A percentile compares a stretch with the other conserved stretches of the same genome.
phyloP scores from a whole-genome alignment of 2,113 vertebrate species.

The Ibidorhyncha struthersii region DNA sequence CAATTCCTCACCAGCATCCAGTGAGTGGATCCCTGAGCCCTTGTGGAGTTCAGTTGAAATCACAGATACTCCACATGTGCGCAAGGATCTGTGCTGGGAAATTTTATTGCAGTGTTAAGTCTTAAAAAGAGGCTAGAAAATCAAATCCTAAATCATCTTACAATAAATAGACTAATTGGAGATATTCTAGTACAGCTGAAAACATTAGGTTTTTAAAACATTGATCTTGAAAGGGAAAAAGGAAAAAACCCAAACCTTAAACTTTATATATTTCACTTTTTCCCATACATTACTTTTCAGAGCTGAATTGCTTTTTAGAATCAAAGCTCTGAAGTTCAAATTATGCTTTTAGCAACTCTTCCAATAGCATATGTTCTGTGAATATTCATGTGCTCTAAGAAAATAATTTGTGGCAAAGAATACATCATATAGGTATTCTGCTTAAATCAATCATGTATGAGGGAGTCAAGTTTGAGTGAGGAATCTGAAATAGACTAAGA shows the following conservation, averaged over 20 bases:
- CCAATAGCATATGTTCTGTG: background rate
- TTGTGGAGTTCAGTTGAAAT: background rate
- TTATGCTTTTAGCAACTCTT: background rate
- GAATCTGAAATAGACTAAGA: background rate
- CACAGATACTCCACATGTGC: background rate
- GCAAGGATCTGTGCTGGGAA: background rate
- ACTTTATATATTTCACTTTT: background rate
- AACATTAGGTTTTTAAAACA: background rate
- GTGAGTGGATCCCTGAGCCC: background rate
- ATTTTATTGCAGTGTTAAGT: background rate
- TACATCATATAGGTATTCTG: background rate
- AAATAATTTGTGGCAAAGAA: background rate
- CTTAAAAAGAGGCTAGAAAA: background rate
- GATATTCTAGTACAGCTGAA: background rate
- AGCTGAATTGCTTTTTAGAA: constrained; percentile 7
- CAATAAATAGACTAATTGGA: background rate
- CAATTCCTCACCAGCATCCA: background rate
- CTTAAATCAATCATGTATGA: background rate
- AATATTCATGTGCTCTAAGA: constrained; percentile 33
- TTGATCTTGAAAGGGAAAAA: background rate
- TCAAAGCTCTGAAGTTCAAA: background rate
- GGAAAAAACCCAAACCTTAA: background rate
- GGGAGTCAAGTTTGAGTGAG: background rate
- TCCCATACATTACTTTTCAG: background rate
- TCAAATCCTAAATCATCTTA: background rate